Evolutionary conservation across 2,113 vertebrate species (phyloP), one percentile per base, ranked within the genome.

Genomic region (Megaceryle torquata): DNA sequence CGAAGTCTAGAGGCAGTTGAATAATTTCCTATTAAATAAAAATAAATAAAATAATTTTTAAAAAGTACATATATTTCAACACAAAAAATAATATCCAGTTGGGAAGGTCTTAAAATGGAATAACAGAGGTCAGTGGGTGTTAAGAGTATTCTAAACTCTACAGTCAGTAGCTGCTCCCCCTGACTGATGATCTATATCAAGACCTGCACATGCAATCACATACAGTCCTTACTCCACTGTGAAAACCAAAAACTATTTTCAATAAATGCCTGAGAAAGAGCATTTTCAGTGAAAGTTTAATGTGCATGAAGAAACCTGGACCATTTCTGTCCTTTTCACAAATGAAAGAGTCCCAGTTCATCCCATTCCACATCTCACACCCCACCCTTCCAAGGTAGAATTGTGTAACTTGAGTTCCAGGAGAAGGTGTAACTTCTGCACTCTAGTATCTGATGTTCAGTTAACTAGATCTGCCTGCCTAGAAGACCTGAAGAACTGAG

Each of bases 1-100:
- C 98, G 65, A 99, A 99, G 88, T 99, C 99, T 91, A 99, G 97
- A 74, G 99, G 99, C 87, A 99, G 98, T 85, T 99, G 99, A 71
- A 99, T 98, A 65, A 99, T 99, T 95, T 99, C 99, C 99, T 99
- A 96, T 92, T 82, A 39, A 96, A 80, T 97, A 89, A 22, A 28
- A 14, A 89, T 17, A 37, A 11, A 14, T 35, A 50, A 88, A 4
- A 37, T 37, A 37, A 37, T 37, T 37, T 37, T 37, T 37, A 7
- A 11, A 21, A 71, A 29, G 18, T 20, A 88, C 6, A 33, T 6
- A 3, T 11, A 53, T 80, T 81, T 92, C 50, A 86, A 26, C 26
- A 83, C 13, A 86, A 68, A 82, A 65, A 43, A 41, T 21, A 67
- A 39, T 25, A 76, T 1, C n/a, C 33, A 35, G 11, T 74, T 78